Evolutionary conservation across 2,113 vertebrate species (phyloP).

Genomic region (Microcebus jonahi): DNA sequence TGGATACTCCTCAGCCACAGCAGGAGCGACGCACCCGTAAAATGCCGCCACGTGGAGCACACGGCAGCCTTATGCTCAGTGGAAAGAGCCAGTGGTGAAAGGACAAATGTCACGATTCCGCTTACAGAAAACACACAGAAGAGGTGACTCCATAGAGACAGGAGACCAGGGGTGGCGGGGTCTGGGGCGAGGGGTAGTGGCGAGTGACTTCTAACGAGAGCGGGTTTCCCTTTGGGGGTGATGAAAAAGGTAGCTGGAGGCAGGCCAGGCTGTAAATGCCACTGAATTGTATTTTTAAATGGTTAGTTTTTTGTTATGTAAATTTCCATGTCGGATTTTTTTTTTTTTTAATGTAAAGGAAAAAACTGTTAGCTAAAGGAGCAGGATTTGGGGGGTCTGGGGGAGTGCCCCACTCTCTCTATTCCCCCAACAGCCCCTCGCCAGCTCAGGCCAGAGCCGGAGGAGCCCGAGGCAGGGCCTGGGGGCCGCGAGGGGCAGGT

Average conservation of each 20-base stretch:
- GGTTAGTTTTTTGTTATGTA: background rate
- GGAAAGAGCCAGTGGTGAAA: background rate
- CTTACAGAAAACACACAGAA: background rate
- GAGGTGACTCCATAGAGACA: background rate
- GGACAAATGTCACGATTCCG: background rate
- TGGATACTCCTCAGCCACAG: background rate
- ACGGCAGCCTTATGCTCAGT: background rate
- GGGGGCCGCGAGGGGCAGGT: background rate
- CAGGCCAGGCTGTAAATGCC: background rate
- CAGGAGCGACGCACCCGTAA: background rate
- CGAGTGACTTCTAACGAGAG: background rate
- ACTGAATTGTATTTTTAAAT: background rate
- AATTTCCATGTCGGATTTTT: background rate
- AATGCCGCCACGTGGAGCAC: fast-evolving
- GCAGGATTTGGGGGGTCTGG: background rate
- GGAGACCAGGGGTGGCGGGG: background rate
- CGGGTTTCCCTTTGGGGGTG: background rate
- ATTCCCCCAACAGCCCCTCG: background rate
- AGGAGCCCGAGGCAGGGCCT: background rate
- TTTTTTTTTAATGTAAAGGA: too few species aligned
- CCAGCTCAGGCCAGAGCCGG: background rate
- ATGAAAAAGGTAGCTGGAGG: background rate
- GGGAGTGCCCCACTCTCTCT: background rate
- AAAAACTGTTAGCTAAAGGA: background rate
- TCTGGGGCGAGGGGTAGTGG: background rate